Conservation (phyloP, 2,113 vertebrate genomes). For the Oophaga pumilio region DNA sequence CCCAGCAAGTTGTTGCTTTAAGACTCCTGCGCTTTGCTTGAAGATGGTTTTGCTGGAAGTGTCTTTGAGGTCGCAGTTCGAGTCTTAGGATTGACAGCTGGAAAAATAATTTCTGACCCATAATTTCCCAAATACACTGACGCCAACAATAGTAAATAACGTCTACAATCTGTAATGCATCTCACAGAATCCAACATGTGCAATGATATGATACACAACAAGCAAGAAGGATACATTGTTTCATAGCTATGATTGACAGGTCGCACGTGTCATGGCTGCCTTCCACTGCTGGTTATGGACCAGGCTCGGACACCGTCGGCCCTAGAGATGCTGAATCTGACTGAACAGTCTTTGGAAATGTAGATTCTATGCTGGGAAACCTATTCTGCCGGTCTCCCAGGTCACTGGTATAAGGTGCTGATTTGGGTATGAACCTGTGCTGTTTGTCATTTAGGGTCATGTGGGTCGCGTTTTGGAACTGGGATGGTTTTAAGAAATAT, state of each 20-base stretch:
- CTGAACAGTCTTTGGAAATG: background rate
- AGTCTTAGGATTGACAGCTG: too few species aligned
- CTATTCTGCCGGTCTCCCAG: background rate
- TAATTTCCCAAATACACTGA: background rate
- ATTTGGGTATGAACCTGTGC: background rate
- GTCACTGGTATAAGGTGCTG: background rate
- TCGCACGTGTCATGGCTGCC: background rate
- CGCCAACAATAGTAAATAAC: background rate
- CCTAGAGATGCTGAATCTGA: background rate
- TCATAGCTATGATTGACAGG: background rate
- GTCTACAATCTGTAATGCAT: background rate
- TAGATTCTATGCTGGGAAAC: background rate
- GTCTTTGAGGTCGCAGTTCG: background rate
- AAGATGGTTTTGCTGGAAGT: background rate
- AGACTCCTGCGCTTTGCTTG: background rate
- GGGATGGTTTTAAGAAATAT: background rate
- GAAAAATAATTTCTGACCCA: background rate
- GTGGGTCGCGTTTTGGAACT: constrained; percentile 5
- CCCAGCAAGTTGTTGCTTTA: too few species aligned
- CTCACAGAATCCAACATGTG: background rate
- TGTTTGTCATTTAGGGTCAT: background rate
- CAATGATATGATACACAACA: background rate
- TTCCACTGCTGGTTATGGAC: background rate
- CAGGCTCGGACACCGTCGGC: background rate
- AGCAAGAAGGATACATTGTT: background rate